A percentile compares a stretch with the other conserved stretches of the same genome.
phyloP scores from a whole-genome alignment of 2,888 invertebrate species.

The Heliconius cydno region DNA sequence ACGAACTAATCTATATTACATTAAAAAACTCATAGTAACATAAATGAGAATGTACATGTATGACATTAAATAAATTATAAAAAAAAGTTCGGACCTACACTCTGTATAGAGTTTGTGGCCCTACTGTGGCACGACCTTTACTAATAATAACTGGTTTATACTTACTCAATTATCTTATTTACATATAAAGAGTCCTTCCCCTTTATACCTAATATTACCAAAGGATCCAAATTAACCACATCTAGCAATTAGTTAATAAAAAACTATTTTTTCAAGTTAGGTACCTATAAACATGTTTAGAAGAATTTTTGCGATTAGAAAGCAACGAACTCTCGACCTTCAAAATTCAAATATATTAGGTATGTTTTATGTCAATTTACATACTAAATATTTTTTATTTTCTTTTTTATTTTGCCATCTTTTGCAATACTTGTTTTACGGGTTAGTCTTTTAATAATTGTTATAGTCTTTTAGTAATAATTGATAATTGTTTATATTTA shows the following conservation, averaged over 20 bases:
- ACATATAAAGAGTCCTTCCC: neutral
- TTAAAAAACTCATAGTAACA: neutral
- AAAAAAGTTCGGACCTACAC: neutral
- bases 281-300: neutral
- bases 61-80: no score
- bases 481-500: constrained; percentile 14
- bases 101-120: neutral
- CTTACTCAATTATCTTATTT: constrained; percentile 31
- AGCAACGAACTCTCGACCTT: neutral
- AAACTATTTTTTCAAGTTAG: neutral
- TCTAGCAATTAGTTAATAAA: neutral
- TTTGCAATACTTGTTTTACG: constrained; percentile 1
- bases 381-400: neutral
- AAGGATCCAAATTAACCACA: neutral
- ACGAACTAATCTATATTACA: neutral
- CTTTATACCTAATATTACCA: neutral
- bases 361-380: neutral
- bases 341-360: neutral
- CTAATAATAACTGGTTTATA: constrained; percentile 24
- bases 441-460: constrained; percentile 26
- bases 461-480: constrained; percentile 27
- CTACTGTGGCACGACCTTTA: constrained; percentile 18
- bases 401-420: neutral
- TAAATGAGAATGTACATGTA: no score
- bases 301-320: neutral